Conservation (phyloP, 2,113 vertebrate genomes). For the Catharus fuscescens region DNA sequence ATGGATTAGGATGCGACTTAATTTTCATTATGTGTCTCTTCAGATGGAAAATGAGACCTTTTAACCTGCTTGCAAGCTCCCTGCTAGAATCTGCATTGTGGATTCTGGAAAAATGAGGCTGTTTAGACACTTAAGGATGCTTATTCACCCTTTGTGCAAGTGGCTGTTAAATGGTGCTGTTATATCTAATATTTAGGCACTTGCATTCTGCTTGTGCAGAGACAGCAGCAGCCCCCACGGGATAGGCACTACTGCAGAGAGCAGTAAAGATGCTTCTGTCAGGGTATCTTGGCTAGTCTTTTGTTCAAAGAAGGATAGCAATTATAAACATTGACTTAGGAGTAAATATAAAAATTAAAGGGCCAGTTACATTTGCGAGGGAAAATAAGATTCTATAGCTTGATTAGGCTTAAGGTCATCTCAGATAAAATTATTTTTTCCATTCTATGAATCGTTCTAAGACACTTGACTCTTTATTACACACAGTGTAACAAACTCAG, state of each 20-base stretch:
- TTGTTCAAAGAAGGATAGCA: neutral
- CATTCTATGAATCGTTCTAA: neutral
- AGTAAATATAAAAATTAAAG: neutral
- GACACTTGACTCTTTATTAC: neutral
- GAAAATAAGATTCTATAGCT: neutral
- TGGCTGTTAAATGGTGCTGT: neutral
- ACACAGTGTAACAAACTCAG: neutral
- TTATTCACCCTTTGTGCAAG: slow-evolving; percentile 9
- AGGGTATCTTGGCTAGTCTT: neutral
- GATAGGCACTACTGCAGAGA: neutral
- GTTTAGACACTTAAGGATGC: neutral
- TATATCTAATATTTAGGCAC: neutral
- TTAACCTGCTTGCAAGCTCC: neutral
- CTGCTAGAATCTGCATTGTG: neutral
- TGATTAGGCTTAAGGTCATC: neutral
- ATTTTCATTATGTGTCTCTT: slow-evolving; percentile 15
- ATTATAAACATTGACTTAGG: neutral
- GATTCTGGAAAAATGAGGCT: slow-evolving; percentile 39
- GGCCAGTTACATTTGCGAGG: neutral
- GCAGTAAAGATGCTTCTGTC: neutral
- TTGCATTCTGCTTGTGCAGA: neutral
- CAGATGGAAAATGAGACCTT: neutral
- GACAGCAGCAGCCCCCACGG: neutral
- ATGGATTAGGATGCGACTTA: neutral
- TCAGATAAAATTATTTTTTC: neutral